Conservation (phyloP, 2,797 vertebrate species). For the Acanthornis magna region DNA sequence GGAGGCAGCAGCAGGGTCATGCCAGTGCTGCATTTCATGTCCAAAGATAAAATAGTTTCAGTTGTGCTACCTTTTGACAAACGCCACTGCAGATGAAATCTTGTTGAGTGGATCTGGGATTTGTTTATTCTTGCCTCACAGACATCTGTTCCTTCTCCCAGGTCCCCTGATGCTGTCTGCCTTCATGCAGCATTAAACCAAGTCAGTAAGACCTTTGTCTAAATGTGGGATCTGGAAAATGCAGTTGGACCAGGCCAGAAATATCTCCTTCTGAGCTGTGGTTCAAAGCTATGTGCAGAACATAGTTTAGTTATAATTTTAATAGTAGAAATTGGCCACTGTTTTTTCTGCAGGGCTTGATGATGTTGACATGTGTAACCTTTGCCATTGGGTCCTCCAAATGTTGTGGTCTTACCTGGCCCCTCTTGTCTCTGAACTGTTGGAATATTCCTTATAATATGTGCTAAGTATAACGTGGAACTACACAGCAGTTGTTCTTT, state of each 20-base stretch:
- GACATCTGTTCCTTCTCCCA: conserved; percentile 8
- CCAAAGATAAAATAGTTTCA: conserved; percentile 9
- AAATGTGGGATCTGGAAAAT: neutral
- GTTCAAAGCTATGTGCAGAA: neutral
- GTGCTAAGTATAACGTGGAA: neutral
- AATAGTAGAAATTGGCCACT: neutral
- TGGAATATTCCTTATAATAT: neutral
- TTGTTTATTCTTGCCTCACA: conserved; percentile 14
- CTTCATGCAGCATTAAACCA: neutral
- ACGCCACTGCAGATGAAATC: neutral
- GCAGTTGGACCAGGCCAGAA: neutral
- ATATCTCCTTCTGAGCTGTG: neutral
- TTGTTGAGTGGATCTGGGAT: neutral
- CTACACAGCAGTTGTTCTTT: neutral
- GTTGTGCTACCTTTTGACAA: conserved; percentile 6
- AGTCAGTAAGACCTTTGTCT: neutral
- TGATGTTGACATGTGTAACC: neutral
- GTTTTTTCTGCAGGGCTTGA: neutral
- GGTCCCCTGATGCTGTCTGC: neutral
- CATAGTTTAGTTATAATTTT: neutral
- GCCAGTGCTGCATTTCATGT: neutral
- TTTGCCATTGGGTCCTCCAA: neutral
- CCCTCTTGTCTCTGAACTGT: neutral
- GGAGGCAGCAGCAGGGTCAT: neutral
- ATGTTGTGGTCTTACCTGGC: neutral